These are phyloP conservation scores for Condylostylus longicornis DNA, from an alignment of 1,140 invertebrate genomes.

Conservation along the genomic window DNA sequence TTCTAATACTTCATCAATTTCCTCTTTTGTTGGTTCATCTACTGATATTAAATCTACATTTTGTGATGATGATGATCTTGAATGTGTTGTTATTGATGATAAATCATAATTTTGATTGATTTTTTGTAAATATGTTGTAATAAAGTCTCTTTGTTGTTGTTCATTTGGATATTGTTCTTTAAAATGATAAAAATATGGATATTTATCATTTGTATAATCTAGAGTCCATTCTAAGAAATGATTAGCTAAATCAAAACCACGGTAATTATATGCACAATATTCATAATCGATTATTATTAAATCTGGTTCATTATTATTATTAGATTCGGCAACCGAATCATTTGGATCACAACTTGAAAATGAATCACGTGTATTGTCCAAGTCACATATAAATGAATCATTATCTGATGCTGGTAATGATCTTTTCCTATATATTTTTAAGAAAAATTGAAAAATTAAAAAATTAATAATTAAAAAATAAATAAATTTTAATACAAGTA, in stretches of 20 bases:
- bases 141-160: slow-evolving; percentile 48
- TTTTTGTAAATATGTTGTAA: slow-evolving; percentile 21
- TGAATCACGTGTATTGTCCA: slow-evolving; percentile 7
- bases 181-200: slow-evolving; percentile 62
- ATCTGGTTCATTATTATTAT: slow-evolving; percentile 40
- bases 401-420: no score
- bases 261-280: slow-evolving; percentile 85
- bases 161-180: slow-evolving; percentile 53
- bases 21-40: slow-evolving; percentile 17
- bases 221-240: slow-evolving; percentile 92
- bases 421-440: no score
- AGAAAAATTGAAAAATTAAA: no score
- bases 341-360: slow-evolving; percentile 32
- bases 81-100: no score
- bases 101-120: slow-evolving; percentile 14
- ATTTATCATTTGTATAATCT: slow-evolving; percentile 65
- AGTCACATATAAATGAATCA: no score
- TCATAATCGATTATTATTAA: slow-evolving; percentile 82
- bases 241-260: slow-evolving; percentile 91
- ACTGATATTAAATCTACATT: slow-evolving; percentile 9
- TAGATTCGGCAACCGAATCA: no score
- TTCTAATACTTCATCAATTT: slow-evolving; percentile 19
- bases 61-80: not conserved
- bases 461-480: no score
- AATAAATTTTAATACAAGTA: not conserved